Percentiles rank a stretch among this genome's conserved stretches.
phyloP scores from a whole-genome alignment of 2,797 vertebrate genomes.

The Setipinna tenuifilis region DNA sequence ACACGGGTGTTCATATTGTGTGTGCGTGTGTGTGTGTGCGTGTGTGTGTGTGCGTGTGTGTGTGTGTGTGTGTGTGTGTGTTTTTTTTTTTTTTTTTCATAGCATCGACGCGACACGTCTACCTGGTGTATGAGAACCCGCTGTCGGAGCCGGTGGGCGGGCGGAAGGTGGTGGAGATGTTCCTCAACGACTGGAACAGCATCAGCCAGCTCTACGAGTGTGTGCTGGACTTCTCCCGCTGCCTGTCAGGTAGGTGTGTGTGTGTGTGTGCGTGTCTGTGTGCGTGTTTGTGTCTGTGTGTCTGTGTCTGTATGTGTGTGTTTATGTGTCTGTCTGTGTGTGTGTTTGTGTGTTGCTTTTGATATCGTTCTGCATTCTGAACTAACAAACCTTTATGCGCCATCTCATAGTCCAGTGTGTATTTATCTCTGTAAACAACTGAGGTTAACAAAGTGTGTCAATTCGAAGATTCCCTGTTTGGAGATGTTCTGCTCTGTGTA shows the following conservation, averaged over 20 bases:
- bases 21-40: not conserved
- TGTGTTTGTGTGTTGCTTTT: too few relatives aligned
- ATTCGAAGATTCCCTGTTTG: too few relatives aligned
- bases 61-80: not conserved
- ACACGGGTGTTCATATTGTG: not conserved
- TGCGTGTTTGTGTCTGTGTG: too few relatives aligned
- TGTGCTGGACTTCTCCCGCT: constrained; percentile 91
- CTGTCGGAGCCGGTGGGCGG: constrained; percentile 96
- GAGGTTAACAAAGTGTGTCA: too few relatives aligned
- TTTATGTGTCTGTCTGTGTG: not conserved
- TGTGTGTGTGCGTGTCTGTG: not conserved
- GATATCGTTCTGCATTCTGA: too few relatives aligned
- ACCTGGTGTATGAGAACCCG: constrained; percentile 95
- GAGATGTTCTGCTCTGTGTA: too few relatives aligned
- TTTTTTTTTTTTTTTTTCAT: not conserved
- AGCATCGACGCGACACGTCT: constrained; percentile 95
- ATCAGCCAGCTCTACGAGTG: constrained; percentile 96
- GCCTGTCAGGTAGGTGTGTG: constrained; percentile 83
- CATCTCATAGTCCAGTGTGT: too few relatives aligned
- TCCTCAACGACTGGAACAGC: constrained; percentile 97
- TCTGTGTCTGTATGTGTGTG: not conserved
- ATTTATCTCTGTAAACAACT: too few relatives aligned
- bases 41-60: constrained; percentile 14
- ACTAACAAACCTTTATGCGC: too few relatives aligned
- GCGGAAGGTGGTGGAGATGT: constrained; percentile 97